Conservation (phyloP, 2,797 vertebrate species). For the Silurus lanzhouensis region DNA sequence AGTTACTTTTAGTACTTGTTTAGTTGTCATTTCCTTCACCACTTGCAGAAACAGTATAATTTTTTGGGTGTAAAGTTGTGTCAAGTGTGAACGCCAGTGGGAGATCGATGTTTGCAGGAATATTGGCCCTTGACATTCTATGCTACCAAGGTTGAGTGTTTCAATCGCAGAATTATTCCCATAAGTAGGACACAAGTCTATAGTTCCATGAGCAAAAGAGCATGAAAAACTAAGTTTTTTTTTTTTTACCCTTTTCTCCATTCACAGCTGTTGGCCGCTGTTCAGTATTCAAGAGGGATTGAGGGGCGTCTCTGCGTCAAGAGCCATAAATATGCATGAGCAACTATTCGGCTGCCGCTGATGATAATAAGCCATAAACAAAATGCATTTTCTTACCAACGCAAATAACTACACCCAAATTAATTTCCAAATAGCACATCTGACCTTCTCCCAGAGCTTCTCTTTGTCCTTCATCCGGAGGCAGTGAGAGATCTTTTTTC, state of each 20-base stretch:
- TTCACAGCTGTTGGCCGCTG: background rate
- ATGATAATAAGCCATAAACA: conserved; percentile 33
- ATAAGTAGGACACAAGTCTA: conserved; percentile 27
- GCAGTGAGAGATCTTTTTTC: conserved; percentile 11
- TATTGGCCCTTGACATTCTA: conserved; percentile 13
- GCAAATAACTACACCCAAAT: conserved; percentile 17
- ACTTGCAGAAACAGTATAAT: conserved; percentile 11
- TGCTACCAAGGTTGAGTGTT: conserved; percentile 33
- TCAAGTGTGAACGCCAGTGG: background rate
- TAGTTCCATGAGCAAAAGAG: conserved; percentile 34
- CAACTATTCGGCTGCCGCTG: conserved; percentile 12
- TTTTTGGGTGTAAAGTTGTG: background rate
- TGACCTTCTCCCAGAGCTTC: conserved; percentile 31
- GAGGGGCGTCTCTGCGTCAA: background rate
- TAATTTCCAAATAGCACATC: conserved; percentile 27
- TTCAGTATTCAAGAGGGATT: conserved; percentile 17
- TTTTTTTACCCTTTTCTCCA: background rate
- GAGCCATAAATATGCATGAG: conserved; percentile 38
- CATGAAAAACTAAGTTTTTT: background rate
- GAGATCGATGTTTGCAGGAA: background rate
- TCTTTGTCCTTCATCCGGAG: conserved; percentile 25
- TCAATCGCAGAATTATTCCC: conserved; percentile 15
- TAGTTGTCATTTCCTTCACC: conserved; percentile 4
- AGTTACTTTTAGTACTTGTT: background rate
- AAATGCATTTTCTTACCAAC: conserved; percentile 28